Conservation (phyloP, 2,113 vertebrate genomes). For the Mus musculus region DNA sequence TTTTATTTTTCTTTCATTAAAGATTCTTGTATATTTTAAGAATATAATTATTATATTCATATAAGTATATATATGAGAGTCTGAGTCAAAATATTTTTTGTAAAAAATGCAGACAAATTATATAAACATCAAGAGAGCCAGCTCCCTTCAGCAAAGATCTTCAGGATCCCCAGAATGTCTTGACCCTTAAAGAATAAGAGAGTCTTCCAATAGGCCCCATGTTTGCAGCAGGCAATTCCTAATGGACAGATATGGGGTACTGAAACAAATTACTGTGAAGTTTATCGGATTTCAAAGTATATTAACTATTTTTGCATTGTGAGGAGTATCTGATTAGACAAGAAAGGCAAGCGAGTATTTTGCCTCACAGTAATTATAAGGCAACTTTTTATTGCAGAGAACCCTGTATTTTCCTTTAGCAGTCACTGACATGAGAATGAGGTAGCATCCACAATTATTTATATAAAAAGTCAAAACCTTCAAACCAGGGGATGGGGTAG, state of each 20-base stretch:
- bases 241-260: fast-evolving
- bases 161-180: not conserved
- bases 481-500: not conserved
- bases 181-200: not conserved
- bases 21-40: not conserved
- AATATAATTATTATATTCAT: not conserved
- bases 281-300: not conserved
- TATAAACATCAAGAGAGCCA: not conserved
- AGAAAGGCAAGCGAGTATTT: not conserved
- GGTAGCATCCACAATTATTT: not conserved
- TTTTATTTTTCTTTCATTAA: not conserved
- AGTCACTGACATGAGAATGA: not conserved
- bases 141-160: not conserved
- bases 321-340: not conserved
- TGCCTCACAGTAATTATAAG: not conserved
- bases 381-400: not conserved
- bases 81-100: not conserved
- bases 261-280: not conserved
- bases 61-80: not conserved
- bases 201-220: not conserved
- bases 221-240: not conserved
- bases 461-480: not conserved
- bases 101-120: not conserved
- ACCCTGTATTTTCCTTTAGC: not conserved
- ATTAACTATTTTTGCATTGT: not conserved